Base-by-base conservation (phyloP, 2,113 vertebrate genomes). In the Xiphophorus couchianus region DNA sequence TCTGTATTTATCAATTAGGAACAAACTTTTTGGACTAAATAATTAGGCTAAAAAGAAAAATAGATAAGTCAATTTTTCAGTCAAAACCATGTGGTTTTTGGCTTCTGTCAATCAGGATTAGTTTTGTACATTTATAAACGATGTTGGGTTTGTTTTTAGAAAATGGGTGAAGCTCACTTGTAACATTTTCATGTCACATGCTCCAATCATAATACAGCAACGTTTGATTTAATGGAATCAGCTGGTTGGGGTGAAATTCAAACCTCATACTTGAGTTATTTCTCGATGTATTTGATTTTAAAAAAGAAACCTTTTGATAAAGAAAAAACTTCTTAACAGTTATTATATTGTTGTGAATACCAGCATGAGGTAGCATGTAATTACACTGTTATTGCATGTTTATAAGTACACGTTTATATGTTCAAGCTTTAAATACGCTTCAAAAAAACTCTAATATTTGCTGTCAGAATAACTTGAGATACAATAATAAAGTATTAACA, bases 191-290 rank as follows among this genome's bases (percentile, higher is more conserved):
- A 67, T n/a, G 48, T 29, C 48, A 65, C 0, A 27, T 17, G 31
- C 30, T 60, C 73, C 64, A 66, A 66, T 74, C 30, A 74, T 27
- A 17, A 29, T 30, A 44, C 60, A 63, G 37, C 60, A 14, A 29
- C 15, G 25, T 58, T 54, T 39, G 62, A 66, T 54, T 42, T 66
- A 39, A n/a, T 19, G 25, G 13, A 13, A 11, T 14, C 62, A 19
- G 62, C 35, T 37, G 63, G 31, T 51, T 51, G 48, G 9, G 60
- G 8, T 62, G 17, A 62, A 62, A 51, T 19, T 39, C 37, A 39
- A 39, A 39, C 37, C 37, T 39, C 17, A 51, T 25, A n/a, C 51
- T 25, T 5, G 9, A n/a, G 22, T 37, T 37, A 11, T 3, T 37
- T 37, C 35, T 37, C 35, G 2, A 37, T 37, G 35, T 37, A 7